Percentiles rank a stretch among this genome's conserved stretches.
Evolutionary conservation across 2,113 vertebrate species (phyloP).

Genomic region (Plestiodon gilberti): DNA sequence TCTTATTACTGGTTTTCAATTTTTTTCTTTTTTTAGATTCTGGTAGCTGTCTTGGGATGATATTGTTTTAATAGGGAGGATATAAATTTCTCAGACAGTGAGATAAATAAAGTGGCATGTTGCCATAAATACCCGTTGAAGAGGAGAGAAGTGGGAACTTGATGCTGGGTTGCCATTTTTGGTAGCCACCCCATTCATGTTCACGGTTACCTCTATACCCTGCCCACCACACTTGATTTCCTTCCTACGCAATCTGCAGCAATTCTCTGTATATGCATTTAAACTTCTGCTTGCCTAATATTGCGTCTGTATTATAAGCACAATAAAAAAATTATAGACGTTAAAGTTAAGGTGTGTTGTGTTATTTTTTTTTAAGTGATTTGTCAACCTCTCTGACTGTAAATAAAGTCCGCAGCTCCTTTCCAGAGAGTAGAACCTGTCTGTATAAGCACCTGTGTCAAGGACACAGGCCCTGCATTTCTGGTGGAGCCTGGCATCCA

Average conservation of each 20-base stretch:
- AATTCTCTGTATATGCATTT: background rate
- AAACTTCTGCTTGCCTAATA: background rate
- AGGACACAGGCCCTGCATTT: constrained; percentile 11
- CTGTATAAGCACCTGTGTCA: background rate
- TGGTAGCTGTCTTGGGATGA: too few species aligned
- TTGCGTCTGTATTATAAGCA: background rate
- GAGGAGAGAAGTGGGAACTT: background rate
- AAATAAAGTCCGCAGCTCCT: background rate
- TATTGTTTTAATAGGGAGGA: background rate
- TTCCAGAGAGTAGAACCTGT: background rate
- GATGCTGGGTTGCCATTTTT: background rate
- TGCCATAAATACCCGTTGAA: background rate
- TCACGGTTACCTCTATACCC: background rate
- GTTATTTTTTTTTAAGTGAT: background rate
- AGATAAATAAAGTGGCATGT: background rate
- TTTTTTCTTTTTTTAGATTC: too few species aligned
- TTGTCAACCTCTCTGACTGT: background rate
- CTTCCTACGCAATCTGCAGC: background rate
- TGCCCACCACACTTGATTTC: background rate
- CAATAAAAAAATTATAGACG: background rate
- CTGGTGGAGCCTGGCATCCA: background rate
- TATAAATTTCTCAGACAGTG: background rate
- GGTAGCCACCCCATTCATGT: background rate
- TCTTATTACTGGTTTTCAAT: too few species aligned
- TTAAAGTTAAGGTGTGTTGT: background rate